Conservation (phyloP, 2,113 vertebrate genomes). For the Physeter macrocephalus region DNA sequence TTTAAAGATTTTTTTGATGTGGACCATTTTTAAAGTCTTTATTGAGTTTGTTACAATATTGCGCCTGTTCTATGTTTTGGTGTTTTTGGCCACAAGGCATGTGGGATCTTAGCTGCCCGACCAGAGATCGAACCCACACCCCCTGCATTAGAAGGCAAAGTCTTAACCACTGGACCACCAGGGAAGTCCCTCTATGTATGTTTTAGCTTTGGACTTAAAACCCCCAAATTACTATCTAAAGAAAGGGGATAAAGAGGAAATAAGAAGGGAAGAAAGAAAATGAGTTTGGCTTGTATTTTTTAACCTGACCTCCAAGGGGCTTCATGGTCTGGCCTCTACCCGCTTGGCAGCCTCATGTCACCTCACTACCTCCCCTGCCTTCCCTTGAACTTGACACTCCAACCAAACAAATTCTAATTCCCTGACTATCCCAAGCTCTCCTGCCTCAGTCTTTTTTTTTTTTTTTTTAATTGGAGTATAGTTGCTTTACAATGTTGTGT, state of each 20-base stretch:
- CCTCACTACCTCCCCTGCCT: neutral
- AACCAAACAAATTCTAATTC: neutral
- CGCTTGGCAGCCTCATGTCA: neutral
- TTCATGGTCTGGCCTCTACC: neutral
- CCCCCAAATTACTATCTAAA: neutral
- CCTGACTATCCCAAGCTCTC: fast-evolving
- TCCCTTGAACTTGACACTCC: neutral
- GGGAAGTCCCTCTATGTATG: too few relatives aligned
- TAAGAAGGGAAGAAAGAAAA: neutral
- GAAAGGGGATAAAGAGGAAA: neutral
- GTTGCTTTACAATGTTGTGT: too few relatives aligned
- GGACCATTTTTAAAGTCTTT: too few relatives aligned
- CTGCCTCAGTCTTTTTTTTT: neutral
- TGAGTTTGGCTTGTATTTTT: neutral
- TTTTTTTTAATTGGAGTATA: too few relatives aligned
- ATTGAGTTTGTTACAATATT: too few relatives aligned
- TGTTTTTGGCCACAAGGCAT: too few relatives aligned
- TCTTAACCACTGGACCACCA: too few relatives aligned
- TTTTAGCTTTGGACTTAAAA: neutral
- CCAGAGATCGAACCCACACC: too few relatives aligned
- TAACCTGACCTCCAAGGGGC: neutral
- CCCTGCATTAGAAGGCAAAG: too few relatives aligned
- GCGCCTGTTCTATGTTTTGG: too few relatives aligned
- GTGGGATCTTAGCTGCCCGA: too few relatives aligned
- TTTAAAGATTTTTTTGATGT: too few relatives aligned